Conservation (phyloP, 2,888 invertebrate genomes). For the Sepioteuthis lessoniana region DNA sequence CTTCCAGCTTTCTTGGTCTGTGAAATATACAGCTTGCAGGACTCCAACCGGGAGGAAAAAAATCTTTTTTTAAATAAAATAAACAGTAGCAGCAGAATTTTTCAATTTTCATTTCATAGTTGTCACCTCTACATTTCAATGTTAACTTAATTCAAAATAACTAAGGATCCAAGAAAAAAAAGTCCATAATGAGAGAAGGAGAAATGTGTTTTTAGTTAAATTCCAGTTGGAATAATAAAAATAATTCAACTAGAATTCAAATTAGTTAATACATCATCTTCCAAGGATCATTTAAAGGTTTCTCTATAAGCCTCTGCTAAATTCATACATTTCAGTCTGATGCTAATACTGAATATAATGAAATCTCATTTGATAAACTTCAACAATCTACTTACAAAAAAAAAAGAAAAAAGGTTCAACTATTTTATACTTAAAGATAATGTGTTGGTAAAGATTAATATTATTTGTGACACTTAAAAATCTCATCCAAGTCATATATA, state of each 20-base stretch:
- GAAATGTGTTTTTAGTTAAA: background rate
- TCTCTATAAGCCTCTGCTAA: background rate
- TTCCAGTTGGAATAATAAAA: background rate
- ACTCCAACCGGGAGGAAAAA: background rate
- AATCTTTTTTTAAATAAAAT: background rate
- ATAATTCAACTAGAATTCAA: too few species aligned
- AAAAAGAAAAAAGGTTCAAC: too few species aligned
- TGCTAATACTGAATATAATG: background rate
- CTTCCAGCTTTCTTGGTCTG: slow-evolving; percentile 33
- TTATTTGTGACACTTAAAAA: background rate
- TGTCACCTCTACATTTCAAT: background rate
- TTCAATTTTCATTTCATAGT: background rate
- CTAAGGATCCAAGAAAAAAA: background rate
- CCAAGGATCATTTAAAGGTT: background rate
- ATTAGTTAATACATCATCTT: too few species aligned
- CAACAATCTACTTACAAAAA: too few species aligned
- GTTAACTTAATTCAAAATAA: background rate
- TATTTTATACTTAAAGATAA: too few species aligned
- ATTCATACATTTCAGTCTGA: background rate
- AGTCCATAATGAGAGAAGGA: background rate
- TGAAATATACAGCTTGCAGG: slow-evolving; percentile 11
- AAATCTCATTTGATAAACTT: too few species aligned
- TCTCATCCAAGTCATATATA: background rate
- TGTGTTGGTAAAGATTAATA: background rate
- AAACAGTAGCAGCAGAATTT: background rate